A percentile compares a stretch with the other conserved stretches of the same genome.
Conservation (phyloP, 2,113 vertebrate genomes). For the Ahaetulla prasina region DNA sequence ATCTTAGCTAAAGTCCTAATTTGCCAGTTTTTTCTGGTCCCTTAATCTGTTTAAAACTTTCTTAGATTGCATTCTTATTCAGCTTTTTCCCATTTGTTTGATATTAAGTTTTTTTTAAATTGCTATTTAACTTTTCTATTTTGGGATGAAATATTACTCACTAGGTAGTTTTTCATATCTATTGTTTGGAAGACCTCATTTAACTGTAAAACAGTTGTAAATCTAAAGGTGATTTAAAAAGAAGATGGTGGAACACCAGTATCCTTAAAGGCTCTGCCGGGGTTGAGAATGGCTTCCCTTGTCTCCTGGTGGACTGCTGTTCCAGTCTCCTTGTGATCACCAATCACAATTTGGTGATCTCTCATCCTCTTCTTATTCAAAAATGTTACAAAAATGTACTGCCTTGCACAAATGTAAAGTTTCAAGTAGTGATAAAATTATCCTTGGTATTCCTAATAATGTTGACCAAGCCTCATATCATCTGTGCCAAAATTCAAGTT, state of each 20-base stretch:
- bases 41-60: not conserved
- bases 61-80: not conserved
- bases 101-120: not conserved
- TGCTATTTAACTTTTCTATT: not conserved
- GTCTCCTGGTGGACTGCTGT: not conserved
- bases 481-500: not conserved
- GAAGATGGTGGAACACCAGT: not conserved
- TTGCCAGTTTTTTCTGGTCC: not conserved
- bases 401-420: not conserved
- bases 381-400: not conserved
- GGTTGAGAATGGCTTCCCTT: not conserved
- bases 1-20: not conserved
- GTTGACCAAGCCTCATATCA: not conserved
- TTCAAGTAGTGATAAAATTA: not conserved
- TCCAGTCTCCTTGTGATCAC: not conserved
- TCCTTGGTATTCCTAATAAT: not conserved
- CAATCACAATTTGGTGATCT: not conserved
- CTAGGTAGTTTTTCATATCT: not conserved
- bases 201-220: not conserved
- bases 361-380: not conserved
- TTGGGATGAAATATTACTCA: not conserved
- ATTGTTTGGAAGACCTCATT: not conserved
- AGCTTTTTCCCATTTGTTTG: not conserved
- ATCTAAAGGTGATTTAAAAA: not conserved
- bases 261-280: not conserved